A percentile compares a stretch with the other conserved stretches of the same genome.
phyloP scores from a whole-genome alignment of 2,888 invertebrate genomes.

The Eudemis profundana region DNA sequence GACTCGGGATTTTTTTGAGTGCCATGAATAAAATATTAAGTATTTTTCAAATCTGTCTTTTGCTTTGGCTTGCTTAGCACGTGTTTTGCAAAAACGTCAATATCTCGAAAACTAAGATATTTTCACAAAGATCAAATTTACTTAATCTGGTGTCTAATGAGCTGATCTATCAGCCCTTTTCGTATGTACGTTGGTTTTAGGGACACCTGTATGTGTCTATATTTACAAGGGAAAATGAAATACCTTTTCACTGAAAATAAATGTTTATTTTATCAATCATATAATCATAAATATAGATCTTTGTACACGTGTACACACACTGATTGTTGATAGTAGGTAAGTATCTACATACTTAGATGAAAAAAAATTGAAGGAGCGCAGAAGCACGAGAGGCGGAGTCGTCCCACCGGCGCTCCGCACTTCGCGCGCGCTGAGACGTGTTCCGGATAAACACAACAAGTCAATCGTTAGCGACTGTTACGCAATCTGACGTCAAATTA shows the following conservation, averaged over 20 bases:
- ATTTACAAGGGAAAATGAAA: conserved; percentile 44
- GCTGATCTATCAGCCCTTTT: no score
- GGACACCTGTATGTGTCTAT: no score
- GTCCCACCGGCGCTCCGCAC: not conserved
- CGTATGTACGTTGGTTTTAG: no score
- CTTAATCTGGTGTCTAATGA: no score
- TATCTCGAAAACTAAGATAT: no score
- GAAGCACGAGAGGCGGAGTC: conserved; percentile 44
- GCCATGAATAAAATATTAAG: no score
- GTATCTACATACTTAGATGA: conserved; percentile 50
- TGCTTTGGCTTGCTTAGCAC: no score
- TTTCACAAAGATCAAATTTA: no score
- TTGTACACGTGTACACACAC: conserved; percentile 80
- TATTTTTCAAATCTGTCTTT: no score
- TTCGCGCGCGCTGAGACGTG: conserved; percentile 50
- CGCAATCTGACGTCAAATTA: conserved; percentile 65
- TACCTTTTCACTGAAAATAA: conserved; percentile 77
- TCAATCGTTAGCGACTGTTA: conserved; percentile 60
- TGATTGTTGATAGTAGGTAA: conserved; percentile 62
- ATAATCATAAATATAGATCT: conserved; percentile 83
- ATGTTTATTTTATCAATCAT: conserved; percentile 83
- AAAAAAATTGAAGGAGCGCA: conserved; percentile 3
- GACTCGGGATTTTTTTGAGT: no score
- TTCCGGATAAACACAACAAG: no score
- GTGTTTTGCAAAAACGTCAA: no score